Evolutionary conservation across 2,113 vertebrate species (phyloP), one percentile per base, ranked within the genome.

Genomic region (Rhinolophus ferrumequinum): DNA sequence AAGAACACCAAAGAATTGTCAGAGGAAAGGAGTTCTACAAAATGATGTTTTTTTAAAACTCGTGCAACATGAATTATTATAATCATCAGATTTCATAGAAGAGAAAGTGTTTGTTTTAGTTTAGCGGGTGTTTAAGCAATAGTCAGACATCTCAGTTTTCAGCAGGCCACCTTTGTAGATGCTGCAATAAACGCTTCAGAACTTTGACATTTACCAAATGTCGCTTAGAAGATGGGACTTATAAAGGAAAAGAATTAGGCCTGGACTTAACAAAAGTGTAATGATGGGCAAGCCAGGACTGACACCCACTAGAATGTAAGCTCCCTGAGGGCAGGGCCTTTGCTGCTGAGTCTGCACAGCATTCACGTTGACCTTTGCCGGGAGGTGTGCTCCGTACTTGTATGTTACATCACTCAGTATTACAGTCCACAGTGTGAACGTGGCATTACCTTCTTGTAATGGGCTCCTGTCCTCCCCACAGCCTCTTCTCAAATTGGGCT

Each of bases 1-100:
- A 82, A 90, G n/a, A 82, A n/a, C 16, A 47, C 50, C 28, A 88
- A 60, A 56, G 88, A 85, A 16, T 56, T 60, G 14, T 85, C 66
- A 66, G 30, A n/a, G n/a, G 83, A 94, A 26, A 72, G 69, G 67
- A 33, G 50, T 66, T 87, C 26, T 81, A 88, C 88, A 86, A 96
- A 93, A 38, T 96, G 72, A 93, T 72, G 54, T 47, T 60, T 60
- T 92, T 82, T 9, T 11, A 77, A 73, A 52, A 73, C 26, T 60
- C 7, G 9, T 90, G 38, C 54, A 21, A 22, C 22, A 3, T 81
- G 81, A 93, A n/a, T 96, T 94, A 44, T 93, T 95, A 8, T 2
- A 33, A 50, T 41, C 28, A 15, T 79, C 9, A 75, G 12, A 26
- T 86, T 56, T 93, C 35, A 54, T 35, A 82, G 38, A 56, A 38